Conservation (phyloP, 2,888 invertebrate genomes). For the Candidula unifasciata region DNA sequence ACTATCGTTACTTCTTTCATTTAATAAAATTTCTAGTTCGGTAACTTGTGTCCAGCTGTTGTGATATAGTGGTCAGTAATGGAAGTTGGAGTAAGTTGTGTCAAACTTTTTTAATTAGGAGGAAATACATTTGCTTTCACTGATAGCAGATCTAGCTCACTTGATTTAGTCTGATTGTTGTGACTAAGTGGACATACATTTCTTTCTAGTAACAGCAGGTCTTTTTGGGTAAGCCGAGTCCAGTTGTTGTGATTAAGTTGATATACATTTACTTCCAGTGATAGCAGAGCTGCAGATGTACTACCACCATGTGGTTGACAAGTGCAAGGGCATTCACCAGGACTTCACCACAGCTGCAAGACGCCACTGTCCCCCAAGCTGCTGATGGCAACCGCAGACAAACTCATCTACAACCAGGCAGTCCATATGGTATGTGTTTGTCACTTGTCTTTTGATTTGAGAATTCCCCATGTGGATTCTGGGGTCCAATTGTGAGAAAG, state of each 20-base stretch:
- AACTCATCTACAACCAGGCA: conserved; percentile 97
- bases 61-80: no score
- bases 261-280: conserved; percentile 81
- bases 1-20: no score
- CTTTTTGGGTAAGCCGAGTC: neutral
- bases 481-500: no score
- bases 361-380: conserved; percentile 82
- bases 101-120: no score
- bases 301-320: conserved; percentile 89
- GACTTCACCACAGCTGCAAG: conserved; percentile 79
- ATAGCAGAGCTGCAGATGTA: conserved; percentile 93
- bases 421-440: conserved; percentile 91
- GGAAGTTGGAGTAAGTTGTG: no score
- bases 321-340: conserved; percentile 93
- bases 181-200: no score
- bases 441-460: no score
- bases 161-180: no score
- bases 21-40: no score
- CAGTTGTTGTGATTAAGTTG: neutral
- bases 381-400: conserved; percentile 87
- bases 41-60: no score
- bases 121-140: neutral
- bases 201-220: neutral
- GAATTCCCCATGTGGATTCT: no score
- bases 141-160: neutral